These are phyloP conservation scores for Tenthredo livida DNA, from an alignment of 2,888 invertebrate genomes.

Conservation along the genomic window DNA sequence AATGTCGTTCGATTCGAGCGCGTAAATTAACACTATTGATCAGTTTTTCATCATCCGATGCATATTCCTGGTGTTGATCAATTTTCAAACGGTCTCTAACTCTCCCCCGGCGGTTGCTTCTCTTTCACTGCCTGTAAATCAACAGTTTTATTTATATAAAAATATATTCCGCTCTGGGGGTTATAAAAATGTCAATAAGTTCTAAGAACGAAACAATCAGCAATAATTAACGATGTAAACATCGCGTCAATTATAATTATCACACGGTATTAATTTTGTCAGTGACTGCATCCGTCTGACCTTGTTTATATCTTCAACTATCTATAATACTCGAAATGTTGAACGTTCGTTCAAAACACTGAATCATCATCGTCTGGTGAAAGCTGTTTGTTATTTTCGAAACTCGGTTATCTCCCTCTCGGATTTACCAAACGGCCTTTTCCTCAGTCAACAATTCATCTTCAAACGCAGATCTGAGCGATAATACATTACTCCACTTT, in stretches of 20 bases:
- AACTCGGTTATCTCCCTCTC: background rate
- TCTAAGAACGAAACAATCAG: background rate
- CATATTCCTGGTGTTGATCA: background rate
- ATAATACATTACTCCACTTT: background rate
- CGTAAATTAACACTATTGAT: constrained; percentile 21
- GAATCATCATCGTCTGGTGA: background rate
- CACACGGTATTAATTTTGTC: background rate
- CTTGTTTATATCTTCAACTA: constrained; percentile 7
- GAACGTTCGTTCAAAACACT: background rate
- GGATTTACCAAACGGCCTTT: background rate
- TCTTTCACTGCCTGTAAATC: constrained; percentile 11
- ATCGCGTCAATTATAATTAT: constrained; percentile 4
- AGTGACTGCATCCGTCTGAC: constrained; percentile 3
- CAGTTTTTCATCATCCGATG: background rate
- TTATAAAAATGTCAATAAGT: background rate
- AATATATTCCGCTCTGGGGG: background rate
- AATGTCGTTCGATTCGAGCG: constrained; percentile 28
- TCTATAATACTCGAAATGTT: background rate
- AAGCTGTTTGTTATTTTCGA: background rate
- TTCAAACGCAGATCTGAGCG: background rate
- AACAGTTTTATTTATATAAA: background rate
- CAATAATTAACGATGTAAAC: background rate
- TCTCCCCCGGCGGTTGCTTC: background rate
- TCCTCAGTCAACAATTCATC: background rate
- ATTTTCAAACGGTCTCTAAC: background rate